These are phyloP conservation scores for Coregonus ussuriensis DNA, from an alignment of 2,797 vertebrate genomes.

Conservation along the genomic window DNA sequence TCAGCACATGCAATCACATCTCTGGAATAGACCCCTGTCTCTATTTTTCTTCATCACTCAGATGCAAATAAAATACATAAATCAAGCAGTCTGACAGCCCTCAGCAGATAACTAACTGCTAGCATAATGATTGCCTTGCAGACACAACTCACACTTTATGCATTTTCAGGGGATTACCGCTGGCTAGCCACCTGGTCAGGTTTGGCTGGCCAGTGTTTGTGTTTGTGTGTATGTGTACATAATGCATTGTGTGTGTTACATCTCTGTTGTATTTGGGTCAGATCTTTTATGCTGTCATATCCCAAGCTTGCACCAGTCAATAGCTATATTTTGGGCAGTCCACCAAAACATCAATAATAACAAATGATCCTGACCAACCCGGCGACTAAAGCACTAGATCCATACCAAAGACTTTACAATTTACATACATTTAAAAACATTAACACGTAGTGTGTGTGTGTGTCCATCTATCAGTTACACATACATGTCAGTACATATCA, in stretches of 20 bases:
- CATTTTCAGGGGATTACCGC: slow-evolving; percentile 6
- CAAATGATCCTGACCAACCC: neutral
- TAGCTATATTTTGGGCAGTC: neutral
- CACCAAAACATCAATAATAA: neutral
- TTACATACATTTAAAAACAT: no score
- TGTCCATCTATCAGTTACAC: no score
- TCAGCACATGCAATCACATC: slow-evolving; percentile 53
- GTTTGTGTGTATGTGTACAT: slow-evolving; percentile 14
- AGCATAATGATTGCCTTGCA: slow-evolving; percentile 41
- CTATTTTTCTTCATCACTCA: slow-evolving; percentile 58
- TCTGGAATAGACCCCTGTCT: slow-evolving; percentile 46
- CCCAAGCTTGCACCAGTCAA: neutral
- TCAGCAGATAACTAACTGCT: slow-evolving; percentile 49
- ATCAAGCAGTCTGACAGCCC: slow-evolving; percentile 51
- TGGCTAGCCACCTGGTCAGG: slow-evolving; percentile 27
- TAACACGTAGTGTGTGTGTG: no score
- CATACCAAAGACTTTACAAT: neutral
- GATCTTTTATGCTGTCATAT: neutral
- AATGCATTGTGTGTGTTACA: slow-evolving; percentile 37
- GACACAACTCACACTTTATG: slow-evolving; percentile 10
- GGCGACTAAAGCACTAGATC: neutral
- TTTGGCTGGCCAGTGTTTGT: neutral
- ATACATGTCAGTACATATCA: no score
- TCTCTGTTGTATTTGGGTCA: neutral
- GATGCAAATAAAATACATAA: slow-evolving; percentile 66